Evolutionary conservation across 2,888 invertebrate genomes (phyloP), one percentile per base, ranked within the genome.

Genomic region (Drosophila pegasa): DNA sequence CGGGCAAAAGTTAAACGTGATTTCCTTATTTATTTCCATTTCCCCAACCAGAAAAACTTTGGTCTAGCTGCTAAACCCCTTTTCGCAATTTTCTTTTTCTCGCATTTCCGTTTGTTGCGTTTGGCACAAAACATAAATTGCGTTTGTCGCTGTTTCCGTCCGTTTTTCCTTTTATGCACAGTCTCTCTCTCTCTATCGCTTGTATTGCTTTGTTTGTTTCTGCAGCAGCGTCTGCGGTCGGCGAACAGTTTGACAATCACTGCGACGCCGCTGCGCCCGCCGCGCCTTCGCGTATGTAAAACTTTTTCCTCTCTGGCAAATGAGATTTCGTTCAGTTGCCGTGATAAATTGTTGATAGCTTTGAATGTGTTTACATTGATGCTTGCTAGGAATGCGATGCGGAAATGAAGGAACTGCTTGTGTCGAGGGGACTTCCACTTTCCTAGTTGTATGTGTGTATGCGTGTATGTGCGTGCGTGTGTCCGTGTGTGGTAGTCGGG

Each of bases 261-360:
- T 71, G 71, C 37, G 65, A 8, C 60, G 31, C 18, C 51, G 20
- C 20, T 12, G 37, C 29, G 20, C 22, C 35, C 38, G 7, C 10
- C n/a, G n/a, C 5, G 6, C n/a, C 37, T 27, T 31, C 27, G 20
- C 47, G 59, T 33, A 41, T 14, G 29, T 45, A 66, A 68, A 83
- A 78, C 54, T 78, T 81, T 80, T 75, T 63, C 38, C 55, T 59
- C 47, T 77, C 77, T 83, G 70, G 83, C 80, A 85, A 84, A 83
- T 84, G 78, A 83, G 86, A 84, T 84, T 84, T 84, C 68, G 68
- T 75, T 87, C 81, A 76, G 67, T 80, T 80, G 74, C 80, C 72
- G 82, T 87, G 87, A 87, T 86, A 86, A 87, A 86, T 86, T 80
- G 87, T 87, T 86, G 87, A 86, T 86, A 76, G 85, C 75, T 67